phyloP scores from a whole-genome alignment of 2,113 vertebrate species.

The Mormyrus iriodes region DNA sequence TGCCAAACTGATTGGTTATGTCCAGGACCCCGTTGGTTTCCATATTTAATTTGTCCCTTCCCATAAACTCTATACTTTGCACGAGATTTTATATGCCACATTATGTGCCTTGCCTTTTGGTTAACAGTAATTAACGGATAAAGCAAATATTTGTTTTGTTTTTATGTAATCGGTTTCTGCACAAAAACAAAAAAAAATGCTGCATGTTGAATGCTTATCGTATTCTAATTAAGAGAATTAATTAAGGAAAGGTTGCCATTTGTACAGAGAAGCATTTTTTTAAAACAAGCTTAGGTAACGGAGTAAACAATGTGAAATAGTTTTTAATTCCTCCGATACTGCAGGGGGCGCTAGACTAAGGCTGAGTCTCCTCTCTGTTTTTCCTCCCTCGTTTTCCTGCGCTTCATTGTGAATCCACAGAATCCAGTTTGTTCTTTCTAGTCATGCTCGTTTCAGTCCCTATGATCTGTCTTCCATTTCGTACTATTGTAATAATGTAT shows the following conservation, averaged over 20 bases:
- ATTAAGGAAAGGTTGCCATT: slow-evolving; percentile 23
- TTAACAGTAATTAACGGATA: slow-evolving; percentile 64
- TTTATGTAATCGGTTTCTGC: slow-evolving; percentile 57
- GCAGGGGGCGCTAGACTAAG: neutral
- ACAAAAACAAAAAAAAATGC: slow-evolving; percentile 48
- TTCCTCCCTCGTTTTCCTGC: neutral
- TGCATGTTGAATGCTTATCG: slow-evolving; percentile 78
- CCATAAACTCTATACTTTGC: slow-evolving; percentile 76
- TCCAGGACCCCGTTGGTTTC: slow-evolving; percentile 30
- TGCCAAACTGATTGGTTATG: slow-evolving; percentile 35
- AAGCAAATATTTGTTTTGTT: slow-evolving; percentile 29
- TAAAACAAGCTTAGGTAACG: neutral
- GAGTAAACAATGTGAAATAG: slow-evolving; percentile 14
- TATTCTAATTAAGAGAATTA: slow-evolving; percentile 41
- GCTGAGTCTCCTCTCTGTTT: neutral
- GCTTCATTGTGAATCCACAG: slow-evolving; percentile 8
- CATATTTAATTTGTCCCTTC: slow-evolving; percentile 44
- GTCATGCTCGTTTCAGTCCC: slow-evolving; percentile 27
- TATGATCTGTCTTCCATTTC: slow-evolving; percentile 57
- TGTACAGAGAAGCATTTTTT: slow-evolving; percentile 11
- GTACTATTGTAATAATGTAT: slow-evolving; percentile 36
- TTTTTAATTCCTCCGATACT: neutral
- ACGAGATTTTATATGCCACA: slow-evolving; percentile 87
- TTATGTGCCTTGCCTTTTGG: slow-evolving; percentile 92
- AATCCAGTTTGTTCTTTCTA: neutral